These are phyloP conservation scores for Drosophila tanythrix DNA, from an alignment of 2,888 invertebrate species.

Conservation along the genomic window DNA sequence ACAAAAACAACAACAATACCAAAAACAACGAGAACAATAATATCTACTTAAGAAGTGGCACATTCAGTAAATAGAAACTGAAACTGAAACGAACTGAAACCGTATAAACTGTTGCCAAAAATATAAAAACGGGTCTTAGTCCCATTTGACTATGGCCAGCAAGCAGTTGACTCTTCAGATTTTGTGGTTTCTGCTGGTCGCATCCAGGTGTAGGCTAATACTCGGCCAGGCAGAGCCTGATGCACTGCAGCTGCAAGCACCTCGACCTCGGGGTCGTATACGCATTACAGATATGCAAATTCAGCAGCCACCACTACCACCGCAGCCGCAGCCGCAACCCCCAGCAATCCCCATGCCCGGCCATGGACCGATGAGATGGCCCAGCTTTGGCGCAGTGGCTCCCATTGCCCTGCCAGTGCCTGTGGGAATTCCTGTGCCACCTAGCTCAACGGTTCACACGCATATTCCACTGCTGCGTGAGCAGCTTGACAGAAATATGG, in stretches of 20 bases:
- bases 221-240: slow-evolving; percentile 35
- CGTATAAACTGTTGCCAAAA: slow-evolving; percentile 30
- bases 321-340: slow-evolving; percentile 9
- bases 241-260: slow-evolving; percentile 59
- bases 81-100: slow-evolving; percentile 61
- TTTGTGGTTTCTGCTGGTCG: slow-evolving; percentile 37
- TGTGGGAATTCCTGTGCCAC: slow-evolving; percentile 19
- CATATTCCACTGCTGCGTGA: slow-evolving; percentile 70
- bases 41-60: slow-evolving; percentile 64
- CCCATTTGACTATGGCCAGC: slow-evolving; percentile 49
- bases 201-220: slow-evolving; percentile 13
- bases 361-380: slow-evolving; percentile 33
- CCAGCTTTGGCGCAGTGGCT: slow-evolving; percentile 32
- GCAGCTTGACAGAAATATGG: slow-evolving; percentile 13
- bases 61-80: slow-evolving; percentile 63
- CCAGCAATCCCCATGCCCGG: slow-evolving; percentile 8
- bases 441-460: slow-evolving; percentile 64
- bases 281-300: slow-evolving; percentile 63
- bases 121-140: slow-evolving; percentile 25
- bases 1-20: slow-evolving; percentile 22
- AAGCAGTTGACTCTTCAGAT: slow-evolving; percentile 32
- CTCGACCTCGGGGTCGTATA: slow-evolving; percentile 64
- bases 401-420: slow-evolving; percentile 22
- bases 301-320: slow-evolving; percentile 24
- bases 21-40: slow-evolving; percentile 19